Evolutionary conservation across 2,797 vertebrate genomes (phyloP), one percentile per base, ranked within the genome.

Genomic region (Bucorvus abyssinicus): DNA sequence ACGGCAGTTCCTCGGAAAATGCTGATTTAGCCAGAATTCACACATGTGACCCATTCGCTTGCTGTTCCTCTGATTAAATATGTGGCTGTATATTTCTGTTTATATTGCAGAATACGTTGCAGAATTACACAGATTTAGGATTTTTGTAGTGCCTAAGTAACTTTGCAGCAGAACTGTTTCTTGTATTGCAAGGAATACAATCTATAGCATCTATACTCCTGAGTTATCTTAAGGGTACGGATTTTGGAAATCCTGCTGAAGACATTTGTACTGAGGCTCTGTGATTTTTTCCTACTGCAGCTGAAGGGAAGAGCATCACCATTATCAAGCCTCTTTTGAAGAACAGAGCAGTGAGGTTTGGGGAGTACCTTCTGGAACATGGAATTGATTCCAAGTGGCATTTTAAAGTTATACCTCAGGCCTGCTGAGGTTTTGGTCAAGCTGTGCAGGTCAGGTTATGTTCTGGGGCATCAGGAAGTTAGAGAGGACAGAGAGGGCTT

Each of bases 391-490:
- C 70, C 22, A 82, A 81, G 44, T 84, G 85, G 14, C 67, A 84
- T 94, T 96, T 87, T 84, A 55, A 94, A 95, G 30, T 90, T 82
- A 63, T 21, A 91, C 45, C 65, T 8, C 29, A 65, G 85, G 42
- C 73, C 53, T 88, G 30, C 36, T 59, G 80, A 91, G 45, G 12
- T 91, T 95, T 92, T 61, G 65, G 76, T 90, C 83, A 78, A 90
- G 34, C 36, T 87, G 20, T 78, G 53, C 23, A 68, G 69, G 67
- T 94, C 77, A 91, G 29, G 81, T 84, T 45, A 40, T 59, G 34
- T 84, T 90, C 83, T 56, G 6, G 63, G 76, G 22, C 47, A 94
- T 52, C 55, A 79, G 24, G 4, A 90, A 84, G n/a, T 59, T 40
- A 60, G 36, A 88, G 12, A n/a, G 20, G 24, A 24, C 57, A 80